Evolutionary conservation across 2,888 invertebrate genomes (phyloP).

Genomic region (Graphium colonna): DNA sequence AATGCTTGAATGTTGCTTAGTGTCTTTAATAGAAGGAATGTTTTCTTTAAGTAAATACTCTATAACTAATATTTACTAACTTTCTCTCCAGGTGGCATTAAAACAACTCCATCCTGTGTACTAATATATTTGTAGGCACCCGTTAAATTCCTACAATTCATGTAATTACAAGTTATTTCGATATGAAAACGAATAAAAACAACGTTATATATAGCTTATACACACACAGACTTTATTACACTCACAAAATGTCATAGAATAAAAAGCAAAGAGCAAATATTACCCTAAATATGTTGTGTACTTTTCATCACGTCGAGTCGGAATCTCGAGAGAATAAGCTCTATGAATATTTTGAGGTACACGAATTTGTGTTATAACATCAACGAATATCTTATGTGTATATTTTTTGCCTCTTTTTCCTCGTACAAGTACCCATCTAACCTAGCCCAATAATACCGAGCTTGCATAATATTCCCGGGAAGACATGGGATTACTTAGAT

Average conservation of each 20-base stretch:
- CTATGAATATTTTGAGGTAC: conserved; percentile 65
- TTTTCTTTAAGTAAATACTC: too few species aligned
- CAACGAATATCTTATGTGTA: conserved; percentile 37
- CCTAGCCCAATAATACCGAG: conserved; percentile 40
- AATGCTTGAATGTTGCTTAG: too few species aligned
- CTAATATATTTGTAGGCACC: too few species aligned
- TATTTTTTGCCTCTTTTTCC: conserved; percentile 32
- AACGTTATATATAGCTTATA: neutral
- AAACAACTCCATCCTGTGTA: too few species aligned
- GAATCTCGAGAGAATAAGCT: conserved; percentile 53
- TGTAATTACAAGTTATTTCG: neutral
- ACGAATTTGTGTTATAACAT: conserved; percentile 50
- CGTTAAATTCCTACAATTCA: neutral
- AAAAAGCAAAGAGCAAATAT: conserved; percentile 42
- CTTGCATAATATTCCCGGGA: conserved; percentile 51
- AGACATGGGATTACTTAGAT: conserved; percentile 48
- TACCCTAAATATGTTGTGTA: conserved; percentile 51
- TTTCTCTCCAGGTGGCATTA: too few species aligned
- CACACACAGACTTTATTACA: neutral
- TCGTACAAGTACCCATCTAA: conserved; percentile 34
- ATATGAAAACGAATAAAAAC: neutral
- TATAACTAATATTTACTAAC: too few species aligned
- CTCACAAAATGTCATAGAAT: conserved; percentile 25
- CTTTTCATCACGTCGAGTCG: conserved; percentile 51
- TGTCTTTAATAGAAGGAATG: too few species aligned